Evolutionary conservation across 2,888 invertebrate genomes (phyloP).

Genomic region (Eristalinus aeneus): DNA sequence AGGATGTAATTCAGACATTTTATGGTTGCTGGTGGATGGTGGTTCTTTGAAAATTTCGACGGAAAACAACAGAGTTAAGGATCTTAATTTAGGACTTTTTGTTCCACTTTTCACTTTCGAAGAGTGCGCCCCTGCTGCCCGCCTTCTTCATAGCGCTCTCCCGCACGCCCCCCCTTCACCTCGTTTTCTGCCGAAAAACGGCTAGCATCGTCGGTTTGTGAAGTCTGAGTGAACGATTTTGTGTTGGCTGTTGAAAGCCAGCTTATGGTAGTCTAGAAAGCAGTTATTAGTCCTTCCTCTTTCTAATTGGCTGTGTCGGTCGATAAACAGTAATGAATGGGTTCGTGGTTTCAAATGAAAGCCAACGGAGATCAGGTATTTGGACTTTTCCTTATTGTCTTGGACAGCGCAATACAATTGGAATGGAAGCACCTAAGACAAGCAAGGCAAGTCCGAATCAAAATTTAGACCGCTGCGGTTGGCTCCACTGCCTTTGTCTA

Average conservation of each 20-base stretch:
- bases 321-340: conserved; percentile 20
- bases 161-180: not conserved
- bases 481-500: too few species aligned
- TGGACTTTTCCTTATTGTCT: too few species aligned
- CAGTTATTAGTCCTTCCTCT: conserved; percentile 36
- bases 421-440: too few species aligned
- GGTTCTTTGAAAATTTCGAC: conserved; percentile 35
- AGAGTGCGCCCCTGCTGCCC: not conserved
- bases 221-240: conserved; percentile 3
- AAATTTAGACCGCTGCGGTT: too few species aligned
- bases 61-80: conserved; percentile 50
- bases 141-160: too few species aligned
- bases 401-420: too few species aligned
- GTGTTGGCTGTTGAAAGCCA: not conserved
- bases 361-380: not conserved
- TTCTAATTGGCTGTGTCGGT: conserved; percentile 64
- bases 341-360: conserved; percentile 7
- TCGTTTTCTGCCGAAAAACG: conserved; percentile 6
- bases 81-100: conserved; percentile 60
- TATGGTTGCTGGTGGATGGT: too few species aligned
- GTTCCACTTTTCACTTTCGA: conserved; percentile 55
- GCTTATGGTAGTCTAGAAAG: conserved; percentile 47
- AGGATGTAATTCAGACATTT: too few species aligned
- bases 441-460: too few species aligned
- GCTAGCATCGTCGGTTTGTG: conserved; percentile 4